Conservation (phyloP, 2,797 vertebrate species). For the Oryzias dopingdopingensis region DNA sequence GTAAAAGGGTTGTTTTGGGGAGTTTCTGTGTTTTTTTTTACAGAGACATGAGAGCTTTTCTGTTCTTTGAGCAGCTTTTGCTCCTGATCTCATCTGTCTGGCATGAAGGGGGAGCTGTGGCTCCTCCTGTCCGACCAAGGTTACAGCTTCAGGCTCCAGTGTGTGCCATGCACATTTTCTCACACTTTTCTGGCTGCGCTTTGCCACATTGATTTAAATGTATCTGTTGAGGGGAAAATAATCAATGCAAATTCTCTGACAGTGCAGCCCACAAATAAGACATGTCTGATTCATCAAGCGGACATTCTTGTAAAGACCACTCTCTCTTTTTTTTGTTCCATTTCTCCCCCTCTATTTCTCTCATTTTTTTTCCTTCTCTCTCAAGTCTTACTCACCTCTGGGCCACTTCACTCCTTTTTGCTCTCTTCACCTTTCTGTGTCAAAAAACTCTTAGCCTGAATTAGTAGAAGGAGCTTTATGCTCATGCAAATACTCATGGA, state of each 20-base stretch:
- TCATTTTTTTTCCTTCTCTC: slow-evolving; percentile 27
- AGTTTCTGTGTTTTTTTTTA: slow-evolving; percentile 39
- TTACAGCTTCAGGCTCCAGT: slow-evolving; percentile 62
- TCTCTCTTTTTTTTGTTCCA: slow-evolving; percentile 65
- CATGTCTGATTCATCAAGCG: slow-evolving; percentile 90
- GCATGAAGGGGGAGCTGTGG: slow-evolving; percentile 98
- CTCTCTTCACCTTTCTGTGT: slow-evolving; percentile 64
- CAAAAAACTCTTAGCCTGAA: slow-evolving; percentile 81
- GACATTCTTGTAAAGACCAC: slow-evolving; percentile 88
- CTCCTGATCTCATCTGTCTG: slow-evolving; percentile 80
- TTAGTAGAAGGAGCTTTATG: slow-evolving; percentile 85
- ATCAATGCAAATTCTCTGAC: slow-evolving; percentile 96
- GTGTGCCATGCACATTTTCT: slow-evolving; percentile 74
- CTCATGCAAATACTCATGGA: slow-evolving; percentile 74
- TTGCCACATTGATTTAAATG: slow-evolving; percentile 90
- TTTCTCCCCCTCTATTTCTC: slow-evolving; percentile 31
- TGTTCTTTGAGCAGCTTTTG: slow-evolving; percentile 41
- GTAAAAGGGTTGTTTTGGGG: slow-evolving; percentile 12
- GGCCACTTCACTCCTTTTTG: slow-evolving; percentile 70
- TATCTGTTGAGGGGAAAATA: slow-evolving; percentile 93
- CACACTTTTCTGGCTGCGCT: slow-evolving; percentile 79
- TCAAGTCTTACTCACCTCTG: slow-evolving; percentile 76
- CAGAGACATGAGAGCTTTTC: slow-evolving; percentile 44
- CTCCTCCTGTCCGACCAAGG: slow-evolving; percentile 82
- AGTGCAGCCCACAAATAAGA: slow-evolving; percentile 83